Evolutionary conservation across 2,888 invertebrate genomes (phyloP), one percentile per base, ranked within the genome.

Genomic region (Hermaeophaga mercurialis): DNA sequence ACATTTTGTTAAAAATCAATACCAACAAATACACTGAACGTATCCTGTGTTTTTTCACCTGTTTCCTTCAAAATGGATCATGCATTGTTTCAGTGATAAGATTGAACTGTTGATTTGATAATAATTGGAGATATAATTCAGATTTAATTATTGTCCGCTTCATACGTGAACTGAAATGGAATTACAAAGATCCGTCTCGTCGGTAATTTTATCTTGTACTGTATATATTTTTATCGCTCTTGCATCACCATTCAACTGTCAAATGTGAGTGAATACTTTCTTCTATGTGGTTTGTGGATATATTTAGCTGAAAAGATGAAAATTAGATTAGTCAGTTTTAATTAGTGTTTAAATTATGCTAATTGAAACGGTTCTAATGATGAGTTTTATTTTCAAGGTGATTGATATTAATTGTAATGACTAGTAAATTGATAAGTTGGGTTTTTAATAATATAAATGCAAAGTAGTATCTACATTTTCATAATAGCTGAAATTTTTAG

Each of bases 1-100:
- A 83, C 66, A 82, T 75, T 63, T 57, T 55, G 58, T 31, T 33
- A 17, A 12, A n/a, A 38, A n/a, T n/a, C 12, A 41, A 43, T 24
- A 14, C 43, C 14, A 12, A n/a, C n/a, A n/a, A n/a, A 12, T 14
- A 12, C 14, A 18, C 17, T 8, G 18, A 7, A 39, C 15, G 2
- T 14, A 15, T 11, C 26, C 8, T 24, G 9, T 6, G 43, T 43
- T 24, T 43, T n/a, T 22, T 14, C 24, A 43, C 26, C 15, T 43
- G 9, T 36, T 36, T 36, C 17, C 17, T 17, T 36, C 36, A 36
- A 36, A 36, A 36, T 15, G 36, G 36, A 36, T 43, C 28, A n/a
- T n/a, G n/a, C 39, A 54, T 54, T 58, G 54, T 58, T 46, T 34
- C 17, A 39, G 11, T 59, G 61, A 62, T 61, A 61, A 61, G 49